phyloP scores from a whole-genome alignment of 2,797 vertebrate species.

The Myioborus melanocephalus region DNA sequence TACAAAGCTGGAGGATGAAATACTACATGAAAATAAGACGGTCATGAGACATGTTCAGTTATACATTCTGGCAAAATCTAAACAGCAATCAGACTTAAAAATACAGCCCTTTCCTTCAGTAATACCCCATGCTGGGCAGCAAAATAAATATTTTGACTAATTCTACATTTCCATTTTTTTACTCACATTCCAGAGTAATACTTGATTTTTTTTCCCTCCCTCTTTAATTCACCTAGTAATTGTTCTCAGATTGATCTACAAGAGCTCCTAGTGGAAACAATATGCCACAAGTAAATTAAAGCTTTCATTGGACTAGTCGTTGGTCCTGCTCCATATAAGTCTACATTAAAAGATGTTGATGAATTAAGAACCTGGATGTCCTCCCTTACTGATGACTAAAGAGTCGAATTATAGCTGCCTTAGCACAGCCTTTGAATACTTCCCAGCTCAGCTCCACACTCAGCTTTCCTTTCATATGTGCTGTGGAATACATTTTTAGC shows the following conservation, averaged over 20 bases:
- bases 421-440: not conserved
- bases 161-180: slow-evolving; percentile 13
- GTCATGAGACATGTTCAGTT: slow-evolving; percentile 22
- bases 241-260: slow-evolving; percentile 40
- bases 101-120: not conserved
- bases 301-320: not conserved
- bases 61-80: slow-evolving; percentile 13
- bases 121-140: not conserved
- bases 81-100: slow-evolving; percentile 12
- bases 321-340: not conserved
- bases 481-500: not conserved
- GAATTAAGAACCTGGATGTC: not conserved
- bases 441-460: not conserved
- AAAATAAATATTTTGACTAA: slow-evolving; percentile 46
- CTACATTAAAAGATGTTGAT: not conserved
- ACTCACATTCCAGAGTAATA: slow-evolving; percentile 9
- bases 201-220: not conserved
- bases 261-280: slow-evolving; percentile 34
- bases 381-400: not conserved
- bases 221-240: slow-evolving; percentile 36
- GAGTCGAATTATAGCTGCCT: not conserved
- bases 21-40: slow-evolving; percentile 30
- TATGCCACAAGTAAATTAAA: slow-evolving; percentile 52
- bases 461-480: not conserved
- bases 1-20: slow-evolving; percentile 48